Base-by-base conservation (phyloP, 2,888 invertebrate species). In the Tachina lurida region DNA sequence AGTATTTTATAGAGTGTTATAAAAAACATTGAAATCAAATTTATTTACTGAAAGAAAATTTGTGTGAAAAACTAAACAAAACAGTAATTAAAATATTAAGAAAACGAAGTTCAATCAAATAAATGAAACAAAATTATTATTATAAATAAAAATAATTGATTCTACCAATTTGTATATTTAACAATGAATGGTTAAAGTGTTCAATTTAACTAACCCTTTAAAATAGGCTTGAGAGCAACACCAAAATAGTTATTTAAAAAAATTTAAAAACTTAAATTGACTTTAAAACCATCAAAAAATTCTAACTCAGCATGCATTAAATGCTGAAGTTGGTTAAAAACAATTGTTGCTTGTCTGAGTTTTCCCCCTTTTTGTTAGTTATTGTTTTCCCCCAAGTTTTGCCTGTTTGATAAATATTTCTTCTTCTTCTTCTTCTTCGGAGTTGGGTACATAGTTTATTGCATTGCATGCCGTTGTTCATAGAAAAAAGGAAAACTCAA, bases 1-100 rank as follows among this genome's bases (percentile, higher is more conserved):
- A 22, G 22, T 88, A 88, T 85, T 91, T 90, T 91, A 90, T 91
- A 89, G 90, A 90, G 91, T 91, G 91, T 91, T 88, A 89, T 90
- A 89, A 84, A 88, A 90, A 90, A 89, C 91, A 90, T 90, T 90
- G 88, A 90, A 90, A 89, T 87, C 67, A 89, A 90, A 91, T 91
- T 91, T 91, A 91, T 91, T 90, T 91, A 91, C 90, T 91, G 88
- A 45, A 75, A 60, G 19, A 75, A 56, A 68, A 62, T 49, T 45
- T 56, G 13, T 19, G 17, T 10, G 10, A 49, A 65, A 63, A 71
- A 22, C 19, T 67, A 31, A 43, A 31, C 13, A 56, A 19, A 17
- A 8, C 12, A 19, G 19, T 19, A 56, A 22, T 74, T 45, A 15
- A 63, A 31, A n/a, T 63, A 47, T 39, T 45, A 22, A 19, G 45